Evolutionary conservation across 2,888 invertebrate species (phyloP).

Genomic region (Troilus luridus): DNA sequence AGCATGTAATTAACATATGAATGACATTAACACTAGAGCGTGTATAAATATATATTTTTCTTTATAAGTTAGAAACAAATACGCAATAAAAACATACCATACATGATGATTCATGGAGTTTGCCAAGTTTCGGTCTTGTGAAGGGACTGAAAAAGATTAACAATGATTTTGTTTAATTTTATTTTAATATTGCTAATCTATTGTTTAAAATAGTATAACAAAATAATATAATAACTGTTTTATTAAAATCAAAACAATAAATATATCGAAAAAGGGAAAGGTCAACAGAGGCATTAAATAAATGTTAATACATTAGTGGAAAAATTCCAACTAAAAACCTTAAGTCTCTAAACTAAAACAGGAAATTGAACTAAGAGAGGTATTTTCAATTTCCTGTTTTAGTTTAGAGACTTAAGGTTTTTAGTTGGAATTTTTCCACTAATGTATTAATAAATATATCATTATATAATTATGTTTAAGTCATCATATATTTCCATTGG

Average conservation of each 20-base stretch:
- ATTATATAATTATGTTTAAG: too few species aligned
- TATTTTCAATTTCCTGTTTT: too few species aligned
- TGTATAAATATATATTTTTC: slow-evolving; percentile 5
- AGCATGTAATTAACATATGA: slow-evolving; percentile 55
- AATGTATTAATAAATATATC: too few species aligned
- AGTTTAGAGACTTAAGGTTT: too few species aligned
- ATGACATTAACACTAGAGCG: slow-evolving; percentile 42
- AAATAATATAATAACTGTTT: not conserved
- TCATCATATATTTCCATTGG: too few species aligned
- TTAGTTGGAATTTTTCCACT: too few species aligned
- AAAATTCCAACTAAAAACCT: too few species aligned
- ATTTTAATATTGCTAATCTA: slow-evolving; percentile 53
- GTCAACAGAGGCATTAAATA: too few species aligned
- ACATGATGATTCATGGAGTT: slow-evolving; percentile 96
- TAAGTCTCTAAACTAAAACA: too few species aligned
- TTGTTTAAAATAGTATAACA: not conserved
- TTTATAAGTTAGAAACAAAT: not conserved
- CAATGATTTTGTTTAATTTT: slow-evolving; percentile 33
- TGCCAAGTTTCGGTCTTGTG: slow-evolving; percentile 94
- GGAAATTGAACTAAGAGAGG: too few species aligned
- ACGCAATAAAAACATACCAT: slow-evolving; percentile 79
- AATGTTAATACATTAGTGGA: too few species aligned
- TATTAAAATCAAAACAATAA: not conserved
- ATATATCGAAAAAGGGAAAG: too few species aligned
- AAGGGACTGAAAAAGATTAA: slow-evolving; percentile 83